Evolutionary conservation across 2,797 vertebrate genomes (phyloP).

Genomic region (Cichlasoma orientale): DNA sequence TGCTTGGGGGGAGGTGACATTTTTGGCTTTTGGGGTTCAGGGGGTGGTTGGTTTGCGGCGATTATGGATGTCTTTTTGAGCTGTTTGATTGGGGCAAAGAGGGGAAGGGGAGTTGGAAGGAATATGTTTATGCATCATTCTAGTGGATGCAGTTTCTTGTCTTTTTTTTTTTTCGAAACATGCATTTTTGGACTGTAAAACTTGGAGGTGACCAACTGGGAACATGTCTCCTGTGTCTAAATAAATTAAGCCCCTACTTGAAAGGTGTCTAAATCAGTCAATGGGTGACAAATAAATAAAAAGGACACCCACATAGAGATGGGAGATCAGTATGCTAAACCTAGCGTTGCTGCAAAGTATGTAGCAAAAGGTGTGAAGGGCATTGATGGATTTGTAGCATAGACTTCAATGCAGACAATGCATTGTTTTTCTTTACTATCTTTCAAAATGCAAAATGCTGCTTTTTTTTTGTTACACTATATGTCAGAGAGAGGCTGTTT

Average conservation of each 20-base stretch:
- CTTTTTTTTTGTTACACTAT: no score
- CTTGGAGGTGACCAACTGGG: background rate
- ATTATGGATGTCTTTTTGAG: no score
- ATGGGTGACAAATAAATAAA: background rate
- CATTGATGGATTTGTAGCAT: background rate
- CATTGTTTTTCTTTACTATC: background rate
- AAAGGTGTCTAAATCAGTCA: background rate
- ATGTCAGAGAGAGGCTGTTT: no score
- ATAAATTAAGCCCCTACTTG: background rate
- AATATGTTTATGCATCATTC: fast-evolving
- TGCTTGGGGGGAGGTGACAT: no score
- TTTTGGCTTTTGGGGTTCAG: background rate
- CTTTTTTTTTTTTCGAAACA: no score
- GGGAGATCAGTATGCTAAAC: no score
- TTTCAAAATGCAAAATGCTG: background rate
- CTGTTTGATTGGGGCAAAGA: no score
- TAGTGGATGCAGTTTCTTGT: background rate
- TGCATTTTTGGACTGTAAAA: no score
- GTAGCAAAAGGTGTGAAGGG: background rate
- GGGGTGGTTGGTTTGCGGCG: fast-evolving
- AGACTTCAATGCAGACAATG: background rate
- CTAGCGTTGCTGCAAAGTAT: background rate
- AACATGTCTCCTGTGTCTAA: background rate
- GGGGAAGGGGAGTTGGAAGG: background rate
- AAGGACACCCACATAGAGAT: fast-evolving